Conservation (phyloP, 2,113 vertebrate species). For the Thomomys bottae region DNA sequence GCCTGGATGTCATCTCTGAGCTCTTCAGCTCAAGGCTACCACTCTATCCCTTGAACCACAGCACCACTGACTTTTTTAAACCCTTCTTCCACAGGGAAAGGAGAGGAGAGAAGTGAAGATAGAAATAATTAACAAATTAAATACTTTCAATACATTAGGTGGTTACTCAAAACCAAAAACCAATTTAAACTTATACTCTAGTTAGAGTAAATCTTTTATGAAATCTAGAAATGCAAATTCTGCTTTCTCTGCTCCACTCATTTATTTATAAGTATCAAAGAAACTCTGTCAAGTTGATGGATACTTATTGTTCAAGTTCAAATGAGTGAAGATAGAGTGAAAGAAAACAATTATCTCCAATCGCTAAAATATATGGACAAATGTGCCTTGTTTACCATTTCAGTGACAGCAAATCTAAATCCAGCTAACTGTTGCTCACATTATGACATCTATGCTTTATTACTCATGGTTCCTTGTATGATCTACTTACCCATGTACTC, state of each 20-base stretch:
- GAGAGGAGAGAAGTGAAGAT: neutral
- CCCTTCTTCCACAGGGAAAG: neutral
- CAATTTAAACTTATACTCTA: neutral
- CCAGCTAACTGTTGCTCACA: neutral
- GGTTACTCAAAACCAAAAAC: neutral
- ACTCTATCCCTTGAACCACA: no score
- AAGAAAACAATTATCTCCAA: neutral
- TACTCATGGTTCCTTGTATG: neutral
- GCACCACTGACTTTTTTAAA: no score
- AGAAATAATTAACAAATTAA: neutral
- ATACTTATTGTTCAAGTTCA: neutral
- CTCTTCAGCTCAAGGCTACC: no score
- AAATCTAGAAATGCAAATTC: neutral
- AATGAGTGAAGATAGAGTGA: neutral
- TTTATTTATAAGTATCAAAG: neutral
- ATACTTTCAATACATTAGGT: neutral
- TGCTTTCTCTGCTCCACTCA: neutral
- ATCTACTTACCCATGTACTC: neutral
- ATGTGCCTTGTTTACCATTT: neutral
- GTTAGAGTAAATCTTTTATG: neutral
- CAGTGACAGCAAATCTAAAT: neutral
- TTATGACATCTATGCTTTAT: neutral
- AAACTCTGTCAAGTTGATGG: neutral
- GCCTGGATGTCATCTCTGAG: no score
- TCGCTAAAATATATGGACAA: neutral